Conservation (phyloP, 2,888 invertebrate species). For the Lepidochrysops patricia region DNA sequence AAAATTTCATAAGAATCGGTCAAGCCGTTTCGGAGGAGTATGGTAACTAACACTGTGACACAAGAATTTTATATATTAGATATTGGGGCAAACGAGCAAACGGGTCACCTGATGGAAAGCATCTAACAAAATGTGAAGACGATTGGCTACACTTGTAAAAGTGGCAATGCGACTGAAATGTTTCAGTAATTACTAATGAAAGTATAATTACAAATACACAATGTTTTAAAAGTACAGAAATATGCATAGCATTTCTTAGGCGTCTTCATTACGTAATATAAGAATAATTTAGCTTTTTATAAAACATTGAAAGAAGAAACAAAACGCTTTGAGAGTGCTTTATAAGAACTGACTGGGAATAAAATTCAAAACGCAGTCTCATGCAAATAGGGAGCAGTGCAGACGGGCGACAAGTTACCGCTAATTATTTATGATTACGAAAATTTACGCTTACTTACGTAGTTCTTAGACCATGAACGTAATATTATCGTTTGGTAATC, state of each 20-base stretch:
- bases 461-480: no score
- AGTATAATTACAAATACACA: background rate
- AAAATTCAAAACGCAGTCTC: background rate
- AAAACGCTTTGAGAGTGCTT: background rate
- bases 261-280: background rate
- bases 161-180: no score
- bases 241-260: background rate
- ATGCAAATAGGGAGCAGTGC: background rate
- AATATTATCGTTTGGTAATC: no score
- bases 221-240: background rate
- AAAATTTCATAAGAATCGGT: no score
- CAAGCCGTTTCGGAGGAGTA: no score
- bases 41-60: no score
- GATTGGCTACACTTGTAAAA: background rate
- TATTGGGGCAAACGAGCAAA: no score
- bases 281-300: constrained; percentile 2
- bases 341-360: background rate
- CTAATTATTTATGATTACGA: background rate
- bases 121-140: no score
- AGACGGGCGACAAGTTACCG: background rate
- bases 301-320: background rate
- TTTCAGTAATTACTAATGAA: no score
- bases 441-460: no score
- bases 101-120: no score
- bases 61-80: no score